Evolutionary conservation across 2,113 vertebrate species (phyloP).

Genomic region (Pteruthius melanotis): DNA sequence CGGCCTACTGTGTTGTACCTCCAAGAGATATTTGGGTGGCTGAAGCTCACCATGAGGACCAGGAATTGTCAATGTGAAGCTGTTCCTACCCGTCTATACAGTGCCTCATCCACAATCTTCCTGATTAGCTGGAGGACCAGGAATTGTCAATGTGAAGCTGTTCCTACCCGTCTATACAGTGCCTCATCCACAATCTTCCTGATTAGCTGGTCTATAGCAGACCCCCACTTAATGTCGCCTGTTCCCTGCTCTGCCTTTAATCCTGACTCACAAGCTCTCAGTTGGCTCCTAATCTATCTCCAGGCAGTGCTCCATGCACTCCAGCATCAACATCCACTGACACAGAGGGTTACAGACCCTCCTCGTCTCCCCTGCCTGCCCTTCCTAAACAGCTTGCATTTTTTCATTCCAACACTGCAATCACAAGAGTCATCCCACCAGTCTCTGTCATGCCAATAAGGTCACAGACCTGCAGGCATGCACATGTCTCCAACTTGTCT

Average conservation of each 20-base stretch:
- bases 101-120: background rate
- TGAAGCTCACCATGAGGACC: background rate
- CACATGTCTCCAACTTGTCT: background rate
- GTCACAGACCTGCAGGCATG: background rate
- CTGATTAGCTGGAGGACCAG: too few relatives aligned
- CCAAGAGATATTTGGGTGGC: background rate
- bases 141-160: background rate
- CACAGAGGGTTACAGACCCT: background rate
- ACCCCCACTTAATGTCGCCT: background rate
- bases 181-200: background rate
- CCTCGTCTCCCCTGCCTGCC: background rate
- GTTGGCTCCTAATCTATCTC: background rate
- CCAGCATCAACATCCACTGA: background rate
- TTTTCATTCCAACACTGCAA: background rate
- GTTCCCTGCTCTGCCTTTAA: background rate
- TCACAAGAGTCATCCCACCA: background rate
- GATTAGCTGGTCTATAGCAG: background rate
- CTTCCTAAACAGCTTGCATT: background rate
- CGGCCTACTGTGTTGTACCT: background rate
- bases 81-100: background rate
- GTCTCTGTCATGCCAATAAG: background rate
- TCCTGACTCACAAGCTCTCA: background rate
- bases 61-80: background rate
- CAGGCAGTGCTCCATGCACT: background rate
- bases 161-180: background rate